A percentile compares a stretch with the other conserved stretches of the same genome.
phyloP scores from a whole-genome alignment of 2,888 invertebrate species.

The Aproaerema taeniolella region DNA sequence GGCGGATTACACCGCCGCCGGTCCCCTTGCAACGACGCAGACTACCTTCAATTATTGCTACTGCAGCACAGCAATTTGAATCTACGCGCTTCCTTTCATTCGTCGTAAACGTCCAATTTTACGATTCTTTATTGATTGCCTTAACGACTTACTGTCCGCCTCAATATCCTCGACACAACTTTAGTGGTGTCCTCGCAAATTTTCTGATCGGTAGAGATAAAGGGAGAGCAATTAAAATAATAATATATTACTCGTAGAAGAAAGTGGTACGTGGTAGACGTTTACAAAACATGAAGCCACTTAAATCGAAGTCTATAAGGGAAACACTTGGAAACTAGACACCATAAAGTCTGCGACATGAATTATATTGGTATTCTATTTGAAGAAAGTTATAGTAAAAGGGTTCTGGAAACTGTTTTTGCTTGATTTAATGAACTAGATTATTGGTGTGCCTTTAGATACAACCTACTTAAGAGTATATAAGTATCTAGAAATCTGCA shows the following conservation, averaged over 20 bases:
- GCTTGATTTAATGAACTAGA: too few relatives aligned
- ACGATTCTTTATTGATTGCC: slow-evolving; percentile 1
- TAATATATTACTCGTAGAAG: not conserved
- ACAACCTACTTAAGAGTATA: too few relatives aligned
- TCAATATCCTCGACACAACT: too few relatives aligned
- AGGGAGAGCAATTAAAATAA: not conserved
- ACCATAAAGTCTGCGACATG: slow-evolving; percentile 8
- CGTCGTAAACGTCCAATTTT: slow-evolving; percentile 4
- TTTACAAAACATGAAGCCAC: not conserved
- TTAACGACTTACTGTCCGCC: not conserved
- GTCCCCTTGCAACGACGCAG: slow-evolving; percentile 48
- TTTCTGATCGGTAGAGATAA: not conserved
- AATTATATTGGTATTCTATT: slow-evolving; percentile 9
- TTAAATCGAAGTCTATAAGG: slow-evolving; percentile 4
- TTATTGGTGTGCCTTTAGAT: too few relatives aligned
- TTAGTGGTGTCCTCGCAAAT: too few relatives aligned
- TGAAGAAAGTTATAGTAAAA: slow-evolving; percentile 11
- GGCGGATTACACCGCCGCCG: slow-evolving; percentile 36
- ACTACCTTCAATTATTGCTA: slow-evolving; percentile 54
- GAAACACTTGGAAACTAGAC: slow-evolving; percentile 8
- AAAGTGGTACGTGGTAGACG: not conserved
- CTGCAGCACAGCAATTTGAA: slow-evolving; percentile 54
- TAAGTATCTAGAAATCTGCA: too few relatives aligned
- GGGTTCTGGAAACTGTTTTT: too few relatives aligned
- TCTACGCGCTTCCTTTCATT: slow-evolving; percentile 48